Percentiles rank a stretch among this genome's conserved stretches.
Evolutionary conservation across 2,888 invertebrate genomes (phyloP).

Genomic region (Melangyna quadrimaculata): DNA sequence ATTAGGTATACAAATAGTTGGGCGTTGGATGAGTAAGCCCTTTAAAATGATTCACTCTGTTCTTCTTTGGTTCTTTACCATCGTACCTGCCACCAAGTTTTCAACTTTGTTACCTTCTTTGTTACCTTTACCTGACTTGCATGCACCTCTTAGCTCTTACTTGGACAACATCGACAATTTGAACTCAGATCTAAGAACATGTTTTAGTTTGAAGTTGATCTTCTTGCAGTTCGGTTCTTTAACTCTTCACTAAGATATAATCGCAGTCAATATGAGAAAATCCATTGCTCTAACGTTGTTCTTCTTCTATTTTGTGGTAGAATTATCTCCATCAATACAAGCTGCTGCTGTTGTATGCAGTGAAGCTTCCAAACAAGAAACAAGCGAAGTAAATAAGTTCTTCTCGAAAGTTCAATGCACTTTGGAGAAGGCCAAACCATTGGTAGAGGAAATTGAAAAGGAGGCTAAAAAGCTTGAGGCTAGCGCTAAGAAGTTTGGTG

Average conservation of each 20-base stretch:
- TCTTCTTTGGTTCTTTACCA: background rate
- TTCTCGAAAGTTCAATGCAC: conserved; percentile 77
- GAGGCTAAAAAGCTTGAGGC: conserved; percentile 77
- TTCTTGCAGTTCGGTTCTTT: conserved; percentile 51
- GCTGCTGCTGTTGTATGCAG: conserved; percentile 27
- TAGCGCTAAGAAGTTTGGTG: conserved; percentile 76
- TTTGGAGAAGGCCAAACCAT: conserved; percentile 78
- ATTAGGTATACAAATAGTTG: too few species aligned
- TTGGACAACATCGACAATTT: too few species aligned
- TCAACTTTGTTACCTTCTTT: background rate
- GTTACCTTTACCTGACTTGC: background rate
- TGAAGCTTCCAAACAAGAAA: conserved; percentile 41
- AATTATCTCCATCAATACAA: background rate
- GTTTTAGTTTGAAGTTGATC: conserved; percentile 52
- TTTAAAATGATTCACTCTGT: background rate
- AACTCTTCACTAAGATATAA: background rate
- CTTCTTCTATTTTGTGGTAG: conserved; percentile 11
- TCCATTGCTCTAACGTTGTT: conserved; percentile 29
- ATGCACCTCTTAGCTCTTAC: background rate
- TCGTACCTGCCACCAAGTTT: too few species aligned
- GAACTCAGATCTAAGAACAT: conserved; percentile 28
- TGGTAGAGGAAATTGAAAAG: conserved; percentile 77
- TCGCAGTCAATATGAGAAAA: conserved; percentile 34
- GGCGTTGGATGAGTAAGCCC: background rate
- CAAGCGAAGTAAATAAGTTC: conserved; percentile 76